Evolutionary conservation across 2,113 vertebrate genomes (phyloP), one percentile per base, ranked within the genome.

Genomic region (Cettia cetti): DNA sequence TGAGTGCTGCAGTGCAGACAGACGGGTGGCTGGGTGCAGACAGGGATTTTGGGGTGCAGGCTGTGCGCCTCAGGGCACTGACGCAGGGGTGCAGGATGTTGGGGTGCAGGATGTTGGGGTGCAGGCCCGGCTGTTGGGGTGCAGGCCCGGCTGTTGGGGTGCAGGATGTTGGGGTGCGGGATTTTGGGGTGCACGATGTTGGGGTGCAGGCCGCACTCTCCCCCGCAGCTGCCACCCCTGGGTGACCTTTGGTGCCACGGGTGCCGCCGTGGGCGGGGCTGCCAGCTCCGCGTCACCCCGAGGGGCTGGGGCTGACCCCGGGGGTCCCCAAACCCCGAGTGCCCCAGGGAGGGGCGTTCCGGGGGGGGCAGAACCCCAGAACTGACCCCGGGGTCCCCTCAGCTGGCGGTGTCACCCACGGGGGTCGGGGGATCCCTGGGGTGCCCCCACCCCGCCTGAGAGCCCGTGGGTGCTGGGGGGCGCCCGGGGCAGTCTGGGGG

Each of bases 41-140:
- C 18, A 2, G 1, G 2, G 27, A 2, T 31, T 1, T 18, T 27
- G 78, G 31, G 33, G 49, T 6, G 6, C 52, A 76, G 40, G 31
- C 30, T 15, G 13, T 30, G 33, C 9, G 20, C 20, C 20, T 40
- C 21, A 40, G 59, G 59, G 59, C 35, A 10, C 45, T 27, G 66
- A 10, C 6, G 11, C 10, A n/a, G n/a, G n/a, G n/a, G 31, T 17
- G 39, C n/a, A n/a, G n/a, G n/a, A n/a, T 30, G 18, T 33, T 16
- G 77, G 44, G 42, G 64, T 68, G 52, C 56, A 39, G n/a, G 33
- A n/a, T 30, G 18, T 33, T 16, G 77, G 44, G 42, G 64, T 68
- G 52, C 56, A 39, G n/a, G 33, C 6, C 3, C 1, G 2, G 28
- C 3, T 13, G 3, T 12, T 19, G 54, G 66, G 56, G 68, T 63